A percentile compares a stretch with the other conserved stretches of the same genome.
Evolutionary conservation across 2,888 invertebrate genomes (phyloP).

Genomic region (Drosophila vallismaia): DNA sequence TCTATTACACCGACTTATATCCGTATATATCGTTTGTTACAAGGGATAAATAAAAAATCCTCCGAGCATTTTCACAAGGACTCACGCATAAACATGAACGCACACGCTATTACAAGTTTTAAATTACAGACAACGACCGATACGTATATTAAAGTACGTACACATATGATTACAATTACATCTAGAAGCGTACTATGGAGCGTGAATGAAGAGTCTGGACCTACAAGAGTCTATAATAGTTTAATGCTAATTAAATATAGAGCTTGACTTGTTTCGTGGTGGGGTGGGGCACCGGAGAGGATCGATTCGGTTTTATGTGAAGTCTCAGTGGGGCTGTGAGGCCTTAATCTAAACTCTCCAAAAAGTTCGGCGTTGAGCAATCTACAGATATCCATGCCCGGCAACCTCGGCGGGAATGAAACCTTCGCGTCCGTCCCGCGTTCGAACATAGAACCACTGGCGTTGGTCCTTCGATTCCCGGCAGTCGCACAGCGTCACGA

Average conservation of each 20-base stretch:
- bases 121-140: conserved; percentile 34
- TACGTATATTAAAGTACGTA: conserved; percentile 2
- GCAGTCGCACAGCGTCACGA: conserved; percentile 88
- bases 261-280: conserved; percentile 45
- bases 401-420: conserved; percentile 91
- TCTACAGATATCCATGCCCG: conserved; percentile 90
- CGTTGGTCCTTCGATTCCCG: conserved; percentile 86
- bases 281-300: not conserved
- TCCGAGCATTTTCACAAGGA: conserved; percentile 27
- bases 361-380: not conserved
- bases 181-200: conserved; percentile 50
- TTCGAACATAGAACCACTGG: conserved; percentile 91
- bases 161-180: conserved; percentile 29
- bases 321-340: not conserved
- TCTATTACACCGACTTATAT: conserved; percentile 42
- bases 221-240: conserved; percentile 12
- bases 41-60: conserved; percentile 31
- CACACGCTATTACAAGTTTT: conserved; percentile 25
- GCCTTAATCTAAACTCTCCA: not conserved
- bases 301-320: not conserved
- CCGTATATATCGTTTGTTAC: conserved; percentile 41
- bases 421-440: conserved; percentile 89
- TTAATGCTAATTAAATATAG: conserved; percentile 36
- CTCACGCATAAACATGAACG: conserved; percentile 40
- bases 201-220: conserved; percentile 21